Conservation (phyloP, 1,140 invertebrate species). For the Thaumetopoea pityocampa region DNA sequence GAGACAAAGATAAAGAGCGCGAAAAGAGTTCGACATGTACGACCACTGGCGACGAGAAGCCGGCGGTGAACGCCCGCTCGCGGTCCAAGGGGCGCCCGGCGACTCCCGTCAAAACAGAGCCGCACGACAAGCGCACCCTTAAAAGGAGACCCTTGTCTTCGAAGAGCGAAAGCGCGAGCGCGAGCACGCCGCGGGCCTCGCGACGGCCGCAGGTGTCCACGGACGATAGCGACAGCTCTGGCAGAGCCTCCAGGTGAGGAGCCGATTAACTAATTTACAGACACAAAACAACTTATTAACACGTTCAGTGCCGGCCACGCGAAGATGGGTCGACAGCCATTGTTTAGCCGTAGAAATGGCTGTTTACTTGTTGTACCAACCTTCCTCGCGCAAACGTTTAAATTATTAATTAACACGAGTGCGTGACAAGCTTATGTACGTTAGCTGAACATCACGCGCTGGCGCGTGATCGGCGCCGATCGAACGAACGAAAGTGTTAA, state of each 20-base stretch:
- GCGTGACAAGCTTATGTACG: too few species aligned
- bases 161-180: slow-evolving; percentile 45
- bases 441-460: too few species aligned
- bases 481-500: too few species aligned
- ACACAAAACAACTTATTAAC: too few species aligned
- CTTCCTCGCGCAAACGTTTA: too few species aligned
- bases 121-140: slow-evolving; percentile 52
- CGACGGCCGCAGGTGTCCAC: slow-evolving; percentile 59
- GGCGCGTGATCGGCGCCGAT: too few species aligned
- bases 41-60: slow-evolving; percentile 49
- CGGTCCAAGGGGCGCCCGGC: slow-evolving; percentile 54
- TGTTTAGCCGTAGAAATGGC: too few species aligned
- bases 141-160: slow-evolving; percentile 50
- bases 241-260: slow-evolving; percentile 57
- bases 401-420: too few species aligned
- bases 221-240: slow-evolving; percentile 65
- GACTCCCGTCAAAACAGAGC: slow-evolving; percentile 45
- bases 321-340: too few species aligned
- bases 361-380: too few species aligned
- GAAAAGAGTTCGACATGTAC: slow-evolving; percentile 41
- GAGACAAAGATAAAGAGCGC: slow-evolving; percentile 57
- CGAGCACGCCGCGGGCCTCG: slow-evolving; percentile 42
- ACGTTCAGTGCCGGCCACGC: too few species aligned
- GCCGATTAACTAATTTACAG: not conserved
- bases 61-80: slow-evolving; percentile 46